Percentiles rank a stretch among this genome's conserved stretches.
phyloP scores from a whole-genome alignment of 2,113 vertebrate genomes.

The Melanocharis versteri region DNA sequence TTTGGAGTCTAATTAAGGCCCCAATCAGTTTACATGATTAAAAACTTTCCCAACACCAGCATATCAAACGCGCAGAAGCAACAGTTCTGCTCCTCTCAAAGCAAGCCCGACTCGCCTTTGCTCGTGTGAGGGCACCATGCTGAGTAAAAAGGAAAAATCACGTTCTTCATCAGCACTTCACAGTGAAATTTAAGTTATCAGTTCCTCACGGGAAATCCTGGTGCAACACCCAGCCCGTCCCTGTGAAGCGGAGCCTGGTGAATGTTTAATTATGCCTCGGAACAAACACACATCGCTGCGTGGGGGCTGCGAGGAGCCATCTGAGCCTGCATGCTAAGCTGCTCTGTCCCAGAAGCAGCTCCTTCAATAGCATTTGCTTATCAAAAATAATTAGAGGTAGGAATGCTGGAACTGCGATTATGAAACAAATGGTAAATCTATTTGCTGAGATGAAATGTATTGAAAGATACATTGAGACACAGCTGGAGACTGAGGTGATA shows the following conservation, averaged over 20 bases:
- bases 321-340: neutral
- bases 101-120: neutral
- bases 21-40: conserved; percentile 28
- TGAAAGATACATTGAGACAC: conserved; percentile 39
- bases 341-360: conserved; percentile 6
- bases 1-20: conserved; percentile 43
- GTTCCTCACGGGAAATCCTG: neutral
- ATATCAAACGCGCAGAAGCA: neutral
- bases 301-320: neutral
- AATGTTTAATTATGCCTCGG: conserved; percentile 19
- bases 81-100: conserved; percentile 27
- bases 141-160: conserved; percentile 21
- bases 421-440: conserved; percentile 62
- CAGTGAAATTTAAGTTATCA: conserved; percentile 33
- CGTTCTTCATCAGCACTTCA: conserved; percentile 26
- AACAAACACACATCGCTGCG: neutral
- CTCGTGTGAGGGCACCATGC: neutral
- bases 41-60: conserved; percentile 13
- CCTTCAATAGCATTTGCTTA: conserved; percentile 45
- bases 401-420: conserved; percentile 33
- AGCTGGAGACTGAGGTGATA: conserved; percentile 64
- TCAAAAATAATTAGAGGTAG: conserved; percentile 59
- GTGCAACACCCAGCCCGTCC: neutral
- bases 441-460: conserved; percentile 51
- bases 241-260: neutral